Percentiles rank a stretch among this genome's conserved stretches.
phyloP scores from a whole-genome alignment of 2,888 invertebrate species.

The Dioctria linearis region DNA sequence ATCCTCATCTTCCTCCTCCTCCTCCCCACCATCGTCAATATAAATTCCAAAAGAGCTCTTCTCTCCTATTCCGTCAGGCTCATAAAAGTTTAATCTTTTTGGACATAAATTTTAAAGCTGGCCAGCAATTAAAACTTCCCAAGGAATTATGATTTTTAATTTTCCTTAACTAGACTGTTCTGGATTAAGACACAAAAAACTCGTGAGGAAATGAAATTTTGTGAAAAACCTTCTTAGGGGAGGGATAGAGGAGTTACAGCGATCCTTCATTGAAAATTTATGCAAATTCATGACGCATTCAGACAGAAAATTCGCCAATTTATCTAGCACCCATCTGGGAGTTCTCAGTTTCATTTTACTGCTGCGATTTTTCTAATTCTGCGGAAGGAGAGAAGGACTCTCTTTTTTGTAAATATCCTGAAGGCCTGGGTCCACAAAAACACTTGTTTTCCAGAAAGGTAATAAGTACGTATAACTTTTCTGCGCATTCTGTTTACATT shows the following conservation, averaged over 20 bases:
- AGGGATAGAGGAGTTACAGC: not conserved
- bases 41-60: too few species aligned
- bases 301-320: constrained; percentile 34
- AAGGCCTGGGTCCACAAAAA: not conserved
- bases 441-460: constrained; percentile 5
- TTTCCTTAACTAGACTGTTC: not conserved
- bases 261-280: constrained; percentile 36
- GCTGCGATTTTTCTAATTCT: not conserved
- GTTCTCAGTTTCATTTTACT: constrained; percentile 9
- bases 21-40: too few species aligned
- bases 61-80: too few species aligned
- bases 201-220: constrained; percentile 4
- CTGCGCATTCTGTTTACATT: constrained; percentile 30
- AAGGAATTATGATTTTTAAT: constrained; percentile 30
- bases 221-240: not conserved
- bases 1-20: too few species aligned
- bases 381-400: not conserved
- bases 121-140: constrained; percentile 35
- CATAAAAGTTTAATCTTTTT: too few species aligned
- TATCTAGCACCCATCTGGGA: constrained; percentile 36
- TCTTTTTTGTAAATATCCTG: not conserved
- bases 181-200: not conserved
- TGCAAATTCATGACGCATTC: constrained; percentile 40
- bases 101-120: constrained; percentile 22
- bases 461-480: not conserved